Conservation (phyloP, 2,888 invertebrate species). For the Latrodectus elegans region DNA sequence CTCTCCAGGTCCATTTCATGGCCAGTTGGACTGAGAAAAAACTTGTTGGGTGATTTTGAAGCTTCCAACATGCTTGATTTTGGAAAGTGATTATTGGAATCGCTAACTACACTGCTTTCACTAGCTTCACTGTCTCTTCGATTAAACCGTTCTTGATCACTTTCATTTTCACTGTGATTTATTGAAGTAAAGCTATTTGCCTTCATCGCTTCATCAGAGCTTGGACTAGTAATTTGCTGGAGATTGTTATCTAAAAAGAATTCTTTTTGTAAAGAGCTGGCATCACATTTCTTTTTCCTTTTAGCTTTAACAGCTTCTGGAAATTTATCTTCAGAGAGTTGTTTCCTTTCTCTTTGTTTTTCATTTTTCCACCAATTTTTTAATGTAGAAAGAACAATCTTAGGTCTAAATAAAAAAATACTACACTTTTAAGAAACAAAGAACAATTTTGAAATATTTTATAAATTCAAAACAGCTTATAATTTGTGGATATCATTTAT, state of each 20-base stretch:
- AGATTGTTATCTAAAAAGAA: slow-evolving; percentile 3
- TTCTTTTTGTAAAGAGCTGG: neutral
- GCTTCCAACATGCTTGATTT: neutral
- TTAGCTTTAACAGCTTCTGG: slow-evolving; percentile 30
- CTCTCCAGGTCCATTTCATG: slow-evolving; percentile 21
- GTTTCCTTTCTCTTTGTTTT: slow-evolving; percentile 72
- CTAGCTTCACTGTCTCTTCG: slow-evolving; percentile 41
- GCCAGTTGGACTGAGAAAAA: slow-evolving; percentile 17
- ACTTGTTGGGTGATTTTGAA: slow-evolving; percentile 26
- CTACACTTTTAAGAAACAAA: too few species aligned
- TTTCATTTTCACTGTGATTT: slow-evolving; percentile 56
- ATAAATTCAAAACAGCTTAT: too few species aligned
- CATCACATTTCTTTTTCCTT: slow-evolving; percentile 28
- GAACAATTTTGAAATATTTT: too few species aligned
- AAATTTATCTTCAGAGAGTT: slow-evolving; percentile 36
- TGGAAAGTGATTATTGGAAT: slow-evolving; percentile 14
- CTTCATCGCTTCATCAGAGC: slow-evolving; percentile 29
- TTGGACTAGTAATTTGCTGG: slow-evolving; percentile 26
- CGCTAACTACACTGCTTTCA: slow-evolving; percentile 30
- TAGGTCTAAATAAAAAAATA: slow-evolving; percentile 71
- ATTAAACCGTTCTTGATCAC: slow-evolving; percentile 30
- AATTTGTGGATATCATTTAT: too few species aligned
- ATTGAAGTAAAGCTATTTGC: slow-evolving; percentile 50
- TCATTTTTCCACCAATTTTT: slow-evolving; percentile 76
- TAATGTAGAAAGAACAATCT: slow-evolving; percentile 73